Conservation (phyloP, 2,113 vertebrate genomes). For the Cheirogaleus medius region DNA sequence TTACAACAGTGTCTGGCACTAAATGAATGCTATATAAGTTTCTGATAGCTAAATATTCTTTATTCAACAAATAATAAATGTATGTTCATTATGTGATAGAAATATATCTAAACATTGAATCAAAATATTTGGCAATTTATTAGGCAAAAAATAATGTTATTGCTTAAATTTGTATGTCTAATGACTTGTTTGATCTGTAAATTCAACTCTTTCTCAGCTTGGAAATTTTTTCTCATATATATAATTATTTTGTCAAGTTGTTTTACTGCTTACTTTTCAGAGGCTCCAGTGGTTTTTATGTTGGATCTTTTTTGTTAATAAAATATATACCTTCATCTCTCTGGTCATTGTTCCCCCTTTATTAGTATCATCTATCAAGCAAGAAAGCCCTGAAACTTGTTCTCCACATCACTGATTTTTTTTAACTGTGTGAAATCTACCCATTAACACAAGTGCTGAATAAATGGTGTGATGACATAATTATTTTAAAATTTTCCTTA, state of each 20-base stretch:
- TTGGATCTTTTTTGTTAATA: neutral
- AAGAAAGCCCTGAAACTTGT: neutral
- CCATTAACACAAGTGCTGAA: neutral
- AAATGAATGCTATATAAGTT: neutral
- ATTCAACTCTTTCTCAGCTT: neutral
- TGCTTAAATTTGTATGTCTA: neutral
- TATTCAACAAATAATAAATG: neutral
- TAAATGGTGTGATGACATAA: neutral
- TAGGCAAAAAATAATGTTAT: neutral
- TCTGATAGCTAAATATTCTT: neutral
- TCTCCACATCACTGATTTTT: neutral
- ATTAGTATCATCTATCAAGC: neutral
- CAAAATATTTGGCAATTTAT: neutral
- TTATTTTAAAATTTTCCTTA: neutral
- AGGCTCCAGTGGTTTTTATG: neutral
- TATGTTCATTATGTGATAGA: neutral
- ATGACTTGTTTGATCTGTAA: neutral
- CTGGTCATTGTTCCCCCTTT: neutral
- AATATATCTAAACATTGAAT: neutral
- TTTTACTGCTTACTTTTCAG: neutral
- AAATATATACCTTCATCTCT: neutral
- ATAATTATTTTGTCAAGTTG: neutral
- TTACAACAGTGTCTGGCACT: neutral
- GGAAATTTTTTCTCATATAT: neutral
- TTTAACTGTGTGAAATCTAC: neutral